Evolutionary conservation across 2,888 invertebrate species (phyloP).

Genomic region (Ligdia adustata): DNA sequence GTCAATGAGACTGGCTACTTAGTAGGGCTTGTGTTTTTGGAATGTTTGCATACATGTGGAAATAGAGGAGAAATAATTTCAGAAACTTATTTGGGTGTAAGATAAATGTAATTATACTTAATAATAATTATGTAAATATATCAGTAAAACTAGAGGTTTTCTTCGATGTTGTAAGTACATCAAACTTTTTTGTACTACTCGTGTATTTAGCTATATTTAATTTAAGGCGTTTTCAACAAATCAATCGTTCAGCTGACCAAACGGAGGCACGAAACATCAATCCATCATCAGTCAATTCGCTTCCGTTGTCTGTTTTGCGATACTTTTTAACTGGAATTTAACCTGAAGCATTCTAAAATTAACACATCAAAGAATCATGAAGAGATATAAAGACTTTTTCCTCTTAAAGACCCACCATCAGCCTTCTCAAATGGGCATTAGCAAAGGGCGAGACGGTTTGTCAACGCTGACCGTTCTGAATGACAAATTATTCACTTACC

Average conservation of each 20-base stretch:
- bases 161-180: too few species aligned
- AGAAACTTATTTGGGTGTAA: too few species aligned
- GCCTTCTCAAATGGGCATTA: slow-evolving; percentile 68
- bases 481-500: slow-evolving; percentile 75
- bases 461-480: slow-evolving; percentile 69
- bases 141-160: too few species aligned
- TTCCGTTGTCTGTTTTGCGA: slow-evolving; percentile 13
- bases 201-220: too few species aligned
- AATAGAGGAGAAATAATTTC: too few species aligned
- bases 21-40: slow-evolving; percentile 30
- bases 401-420: slow-evolving; percentile 47
- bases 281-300: slow-evolving; percentile 5
- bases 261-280: not conserved
- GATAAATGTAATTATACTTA: too few species aligned
- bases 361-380: slow-evolving; percentile 50
- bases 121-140: too few species aligned
- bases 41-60: slow-evolving; percentile 15
- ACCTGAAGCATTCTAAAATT: slow-evolving; percentile 30
- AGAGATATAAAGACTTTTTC: slow-evolving; percentile 50
- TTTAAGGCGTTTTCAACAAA: too few species aligned
- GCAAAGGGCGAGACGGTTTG: slow-evolving; percentile 68
- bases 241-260: not conserved
- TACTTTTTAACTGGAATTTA: slow-evolving; percentile 4
- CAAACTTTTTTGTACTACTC: too few species aligned
- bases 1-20: slow-evolving; percentile 36